These are phyloP conservation scores for Criorhina ranunculi DNA, from an alignment of 2,888 invertebrate genomes.

Conservation along the genomic window DNA sequence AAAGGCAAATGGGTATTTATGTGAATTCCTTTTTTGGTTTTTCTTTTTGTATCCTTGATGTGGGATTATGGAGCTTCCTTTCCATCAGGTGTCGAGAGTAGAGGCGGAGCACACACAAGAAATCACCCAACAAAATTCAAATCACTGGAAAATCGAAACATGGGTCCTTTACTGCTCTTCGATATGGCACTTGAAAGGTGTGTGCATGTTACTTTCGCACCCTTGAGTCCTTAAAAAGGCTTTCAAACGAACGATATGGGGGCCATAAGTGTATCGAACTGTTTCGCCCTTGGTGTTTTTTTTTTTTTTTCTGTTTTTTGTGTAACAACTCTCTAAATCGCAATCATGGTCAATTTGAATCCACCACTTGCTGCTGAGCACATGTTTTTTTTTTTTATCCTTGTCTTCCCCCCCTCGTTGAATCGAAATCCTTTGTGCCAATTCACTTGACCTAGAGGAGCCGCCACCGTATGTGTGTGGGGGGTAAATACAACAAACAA, in stretches of 20 bases:
- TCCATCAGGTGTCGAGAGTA: conserved; percentile 54
- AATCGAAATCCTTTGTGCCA: conserved; percentile 65
- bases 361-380: conserved; percentile 73
- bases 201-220: conserved; percentile 62
- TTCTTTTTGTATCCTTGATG: not conserved
- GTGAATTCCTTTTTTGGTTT: conserved; percentile 30
- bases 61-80: conserved; percentile 1
- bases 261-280: not conserved
- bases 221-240: conserved; percentile 40
- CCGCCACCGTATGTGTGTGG: not conserved
- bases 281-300: conserved; percentile 35
- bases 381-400: conserved; percentile 53
- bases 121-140: conserved; percentile 66
- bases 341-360: conserved; percentile 76
- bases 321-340: conserved; percentile 70
- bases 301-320: conserved; percentile 32
- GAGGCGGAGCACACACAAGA: conserved; percentile 6
- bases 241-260: not conserved
- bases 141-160: conserved; percentile 75
- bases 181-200: conserved; percentile 69
- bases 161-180: conserved; percentile 27
- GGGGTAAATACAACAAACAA: conserved; percentile 35
- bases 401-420: conserved; percentile 32
- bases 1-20: conserved; percentile 58
- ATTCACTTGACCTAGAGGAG: conserved; percentile 63